These are phyloP conservation scores for Apteryx owenii DNA, from an alignment of 2,113 vertebrate species.

Conservation along the genomic window DNA sequence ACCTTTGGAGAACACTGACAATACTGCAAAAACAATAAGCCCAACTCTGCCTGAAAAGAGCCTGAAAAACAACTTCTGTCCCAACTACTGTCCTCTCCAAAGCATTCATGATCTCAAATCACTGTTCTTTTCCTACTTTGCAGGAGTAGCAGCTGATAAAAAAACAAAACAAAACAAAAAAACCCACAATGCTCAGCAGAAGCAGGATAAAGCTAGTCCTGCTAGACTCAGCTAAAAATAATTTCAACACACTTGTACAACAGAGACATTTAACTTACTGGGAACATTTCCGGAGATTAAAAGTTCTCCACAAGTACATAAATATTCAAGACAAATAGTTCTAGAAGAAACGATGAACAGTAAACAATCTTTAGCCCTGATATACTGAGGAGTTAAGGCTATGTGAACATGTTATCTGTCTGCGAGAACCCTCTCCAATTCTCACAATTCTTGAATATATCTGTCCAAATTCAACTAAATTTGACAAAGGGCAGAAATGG, in stretches of 20 bases:
- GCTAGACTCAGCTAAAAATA: not conserved
- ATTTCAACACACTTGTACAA: not conserved
- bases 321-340: not conserved
- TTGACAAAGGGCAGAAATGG: not conserved
- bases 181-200: accelerated
- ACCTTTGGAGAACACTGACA: not conserved
- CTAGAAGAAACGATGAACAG: not conserved
- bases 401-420: not conserved
- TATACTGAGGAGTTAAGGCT: not conserved
- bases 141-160: not conserved
- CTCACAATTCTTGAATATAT: not conserved
- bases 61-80: not conserved
- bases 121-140: not conserved
- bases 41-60: not conserved
- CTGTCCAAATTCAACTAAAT: not conserved
- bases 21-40: not conserved
- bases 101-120: not conserved
- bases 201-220: not conserved
- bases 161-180: not conserved
- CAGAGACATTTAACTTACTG: not conserved
- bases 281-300: too few species aligned
- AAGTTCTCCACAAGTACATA: not conserved
- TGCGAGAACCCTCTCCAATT: not conserved
- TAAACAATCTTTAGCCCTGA: not conserved
- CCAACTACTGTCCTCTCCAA: too few species aligned